phyloP scores from a whole-genome alignment of 2,888 invertebrate species.

The Globia sparganii region DNA sequence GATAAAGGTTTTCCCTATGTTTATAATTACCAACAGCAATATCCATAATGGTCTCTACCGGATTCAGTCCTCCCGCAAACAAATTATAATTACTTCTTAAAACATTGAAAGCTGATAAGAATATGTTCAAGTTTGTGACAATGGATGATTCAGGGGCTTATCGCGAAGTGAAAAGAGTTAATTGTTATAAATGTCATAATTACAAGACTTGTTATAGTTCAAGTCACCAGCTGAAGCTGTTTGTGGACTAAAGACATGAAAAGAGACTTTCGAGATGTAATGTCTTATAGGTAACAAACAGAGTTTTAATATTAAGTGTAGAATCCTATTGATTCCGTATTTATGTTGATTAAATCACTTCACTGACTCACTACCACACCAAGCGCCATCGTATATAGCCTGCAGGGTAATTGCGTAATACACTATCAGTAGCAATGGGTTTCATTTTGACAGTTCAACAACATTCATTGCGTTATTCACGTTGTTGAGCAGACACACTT shows the following conservation, averaged over 20 bases:
- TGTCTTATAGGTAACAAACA: no score
- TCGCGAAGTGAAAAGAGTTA: neutral
- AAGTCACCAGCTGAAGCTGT: neutral
- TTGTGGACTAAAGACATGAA: neutral
- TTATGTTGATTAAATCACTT: no score
- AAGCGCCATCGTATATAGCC: no score
- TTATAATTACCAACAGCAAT: neutral
- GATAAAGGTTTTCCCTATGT: no score
- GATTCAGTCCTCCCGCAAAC: neutral
- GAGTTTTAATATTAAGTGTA: no score
- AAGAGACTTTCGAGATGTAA: neutral
- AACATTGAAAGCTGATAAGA: constrained; percentile 22
- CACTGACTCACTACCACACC: no score
- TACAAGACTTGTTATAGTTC: neutral
- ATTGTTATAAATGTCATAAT: neutral
- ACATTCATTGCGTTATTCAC: no score
- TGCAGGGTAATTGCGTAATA: no score
- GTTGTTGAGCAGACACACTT: no score
- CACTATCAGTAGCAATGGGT: no score
- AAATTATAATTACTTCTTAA: constrained; percentile 1
- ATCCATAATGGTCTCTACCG: neutral
- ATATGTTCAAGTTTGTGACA: neutral
- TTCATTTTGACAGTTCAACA: no score
- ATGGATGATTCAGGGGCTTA: constrained; percentile 32
- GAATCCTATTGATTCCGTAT: no score